These are phyloP conservation scores for Stomatorhinus ivindoensis DNA, from an alignment of 2,113 vertebrate species.

Conservation along the genomic window DNA sequence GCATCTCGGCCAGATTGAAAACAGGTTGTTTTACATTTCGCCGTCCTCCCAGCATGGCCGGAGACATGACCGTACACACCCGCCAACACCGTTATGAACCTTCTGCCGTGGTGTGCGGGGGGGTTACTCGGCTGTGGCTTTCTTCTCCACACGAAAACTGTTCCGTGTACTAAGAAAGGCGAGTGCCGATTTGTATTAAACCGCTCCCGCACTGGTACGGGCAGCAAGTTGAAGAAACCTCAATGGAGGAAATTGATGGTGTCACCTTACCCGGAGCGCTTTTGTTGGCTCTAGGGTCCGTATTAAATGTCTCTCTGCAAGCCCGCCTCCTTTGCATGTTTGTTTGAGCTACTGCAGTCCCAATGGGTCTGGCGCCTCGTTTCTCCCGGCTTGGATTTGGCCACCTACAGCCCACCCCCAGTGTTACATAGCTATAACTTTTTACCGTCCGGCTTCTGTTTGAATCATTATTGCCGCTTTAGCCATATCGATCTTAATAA, in stretches of 20 bases:
- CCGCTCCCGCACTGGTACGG: not conserved
- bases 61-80: not conserved
- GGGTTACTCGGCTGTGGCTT: not conserved
- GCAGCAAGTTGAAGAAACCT: not conserved
- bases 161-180: not conserved
- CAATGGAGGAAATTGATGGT: not conserved
- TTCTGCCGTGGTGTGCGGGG: not conserved
- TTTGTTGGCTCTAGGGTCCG: not conserved
- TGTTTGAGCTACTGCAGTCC: not conserved
- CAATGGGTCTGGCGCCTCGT: not conserved
- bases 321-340: not conserved
- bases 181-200: not conserved
- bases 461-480: not conserved
- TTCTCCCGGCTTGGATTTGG: not conserved
- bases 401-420: not conserved
- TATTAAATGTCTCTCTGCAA: not conserved
- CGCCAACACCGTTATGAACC: not conserved
- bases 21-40: not conserved
- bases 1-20: not conserved
- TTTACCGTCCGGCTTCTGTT: not conserved
- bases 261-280: not conserved
- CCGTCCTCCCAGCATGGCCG: not conserved
- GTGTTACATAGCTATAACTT: not conserved
- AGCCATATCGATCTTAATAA: not conserved
- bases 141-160: not conserved